Conservation (phyloP, 2,113 vertebrate species). For the Chiloscyllium plagiosum region DNA sequence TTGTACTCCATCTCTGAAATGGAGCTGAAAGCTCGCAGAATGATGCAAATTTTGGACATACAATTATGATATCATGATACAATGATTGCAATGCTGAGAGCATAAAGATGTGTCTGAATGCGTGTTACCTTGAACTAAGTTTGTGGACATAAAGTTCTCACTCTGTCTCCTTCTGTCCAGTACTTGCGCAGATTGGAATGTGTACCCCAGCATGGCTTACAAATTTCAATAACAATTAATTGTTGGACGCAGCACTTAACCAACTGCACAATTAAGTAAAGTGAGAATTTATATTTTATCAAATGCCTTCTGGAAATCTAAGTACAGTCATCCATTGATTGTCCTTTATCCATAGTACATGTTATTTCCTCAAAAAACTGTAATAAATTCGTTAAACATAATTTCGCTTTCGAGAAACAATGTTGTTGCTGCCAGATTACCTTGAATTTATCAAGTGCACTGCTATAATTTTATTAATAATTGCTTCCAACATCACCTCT, state of each 20-base stretch:
- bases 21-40: neutral
- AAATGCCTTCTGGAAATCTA: no score
- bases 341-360: no score
- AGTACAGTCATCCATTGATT: no score
- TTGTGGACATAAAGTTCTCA: neutral
- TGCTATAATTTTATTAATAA: no score
- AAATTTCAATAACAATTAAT: neutral
- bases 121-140: neutral
- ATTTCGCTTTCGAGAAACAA: no score
- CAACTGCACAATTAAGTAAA: neutral
- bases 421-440: no score
- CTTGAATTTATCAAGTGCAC: no score
- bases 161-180: neutral
- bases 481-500: no score
- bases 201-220: neutral
- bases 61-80: neutral
- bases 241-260: neutral
- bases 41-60: neutral
- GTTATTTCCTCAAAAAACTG: no score
- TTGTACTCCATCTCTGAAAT: neutral
- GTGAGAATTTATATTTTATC: neutral
- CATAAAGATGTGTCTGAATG: neutral
- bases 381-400: no score
- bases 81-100: neutral
- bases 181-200: neutral